Evolutionary conservation across 2,113 vertebrate species (phyloP).

Genomic region (Glaucomys volans): DNA sequence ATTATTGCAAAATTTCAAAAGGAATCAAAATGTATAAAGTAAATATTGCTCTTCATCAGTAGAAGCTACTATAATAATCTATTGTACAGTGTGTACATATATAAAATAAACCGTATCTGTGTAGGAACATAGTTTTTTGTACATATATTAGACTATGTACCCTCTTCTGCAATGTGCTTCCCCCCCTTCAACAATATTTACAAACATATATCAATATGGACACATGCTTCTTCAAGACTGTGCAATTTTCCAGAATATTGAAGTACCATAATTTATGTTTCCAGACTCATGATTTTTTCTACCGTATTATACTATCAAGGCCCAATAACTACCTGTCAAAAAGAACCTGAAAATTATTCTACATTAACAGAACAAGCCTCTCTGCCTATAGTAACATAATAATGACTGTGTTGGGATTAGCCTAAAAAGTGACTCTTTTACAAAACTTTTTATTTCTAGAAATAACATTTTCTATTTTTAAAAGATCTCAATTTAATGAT

Average conservation of each 20-base stretch:
- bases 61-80: background rate
- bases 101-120: background rate
- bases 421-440: background rate
- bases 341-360: conserved; percentile 1
- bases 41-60: background rate
- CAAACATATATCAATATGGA: background rate
- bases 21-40: background rate
- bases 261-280: conserved; percentile 24
- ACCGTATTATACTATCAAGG: background rate
- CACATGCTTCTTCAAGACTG: background rate
- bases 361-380: background rate
- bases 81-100: background rate
- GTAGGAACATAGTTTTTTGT: background rate
- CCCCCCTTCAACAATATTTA: background rate
- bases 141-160: background rate
- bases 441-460: background rate
- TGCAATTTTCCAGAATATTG: background rate
- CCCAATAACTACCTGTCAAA: background rate
- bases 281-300: background rate
- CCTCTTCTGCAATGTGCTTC: background rate
- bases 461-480: background rate
- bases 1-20: background rate
- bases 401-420: background rate
- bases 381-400: background rate
- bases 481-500: background rate